These are phyloP conservation scores for Neodon shergylaensis DNA, from an alignment of 2,113 vertebrate species.

Conservation along the genomic window DNA sequence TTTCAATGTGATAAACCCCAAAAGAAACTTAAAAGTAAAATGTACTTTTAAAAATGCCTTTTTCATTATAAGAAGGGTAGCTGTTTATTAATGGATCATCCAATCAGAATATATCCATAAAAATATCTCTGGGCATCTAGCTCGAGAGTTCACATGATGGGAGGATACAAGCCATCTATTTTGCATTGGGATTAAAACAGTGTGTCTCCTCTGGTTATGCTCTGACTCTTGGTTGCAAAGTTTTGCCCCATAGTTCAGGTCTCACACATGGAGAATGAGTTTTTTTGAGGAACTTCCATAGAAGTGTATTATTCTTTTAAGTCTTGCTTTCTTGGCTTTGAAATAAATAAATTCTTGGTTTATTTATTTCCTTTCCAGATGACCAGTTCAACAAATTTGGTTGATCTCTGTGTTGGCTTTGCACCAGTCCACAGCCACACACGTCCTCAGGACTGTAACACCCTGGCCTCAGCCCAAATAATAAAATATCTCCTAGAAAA, in stretches of 20 bases:
- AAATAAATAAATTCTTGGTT: background rate
- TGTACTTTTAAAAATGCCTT: constrained; percentile 60
- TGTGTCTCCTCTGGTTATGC: background rate
- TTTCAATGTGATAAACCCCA: constrained; percentile 47
- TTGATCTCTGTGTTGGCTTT: background rate
- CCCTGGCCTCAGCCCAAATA: background rate
- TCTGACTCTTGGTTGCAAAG: background rate
- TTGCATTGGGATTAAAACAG: background rate
- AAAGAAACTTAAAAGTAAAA: constrained; percentile 62
- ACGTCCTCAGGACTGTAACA: background rate
- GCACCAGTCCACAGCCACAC: background rate
- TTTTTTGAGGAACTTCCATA: constrained; percentile 25
- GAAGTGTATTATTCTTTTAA: constrained; percentile 18
- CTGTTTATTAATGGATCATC: constrained; percentile 23
- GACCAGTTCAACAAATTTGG: background rate
- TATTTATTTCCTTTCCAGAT: background rate
- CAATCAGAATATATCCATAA: constrained; percentile 1
- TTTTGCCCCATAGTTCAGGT: background rate
- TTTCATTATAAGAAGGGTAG: constrained; percentile 11
- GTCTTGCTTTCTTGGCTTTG: constrained; percentile 24
- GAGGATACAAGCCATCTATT: background rate
- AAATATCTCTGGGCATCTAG: background rate
- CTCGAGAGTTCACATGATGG: background rate
- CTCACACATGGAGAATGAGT: background rate
- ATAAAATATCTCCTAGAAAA: background rate